Evolutionary conservation across 1,140 invertebrate genomes (phyloP).

Genomic region (Pseudomyrmex sp.): DNA sequence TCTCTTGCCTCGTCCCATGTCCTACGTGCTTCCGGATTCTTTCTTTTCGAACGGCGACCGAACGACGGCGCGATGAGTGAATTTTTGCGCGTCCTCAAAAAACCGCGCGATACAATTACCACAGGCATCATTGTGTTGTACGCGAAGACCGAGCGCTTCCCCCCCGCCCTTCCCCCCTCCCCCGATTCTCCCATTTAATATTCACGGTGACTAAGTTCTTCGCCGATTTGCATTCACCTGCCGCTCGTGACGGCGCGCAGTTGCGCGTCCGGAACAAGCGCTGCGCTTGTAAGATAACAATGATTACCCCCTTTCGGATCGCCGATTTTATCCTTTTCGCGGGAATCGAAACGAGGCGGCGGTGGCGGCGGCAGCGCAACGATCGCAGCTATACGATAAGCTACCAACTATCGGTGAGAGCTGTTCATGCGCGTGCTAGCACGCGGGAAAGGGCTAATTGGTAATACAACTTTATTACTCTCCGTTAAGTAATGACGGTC

Average conservation of each 20-base stretch:
- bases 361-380: conserved; percentile 63
- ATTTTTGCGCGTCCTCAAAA: conserved; percentile 26
- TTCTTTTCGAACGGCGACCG: conserved; percentile 24
- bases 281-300: conserved; percentile 57
- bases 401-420: conserved; percentile 76
- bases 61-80: conserved; percentile 25
- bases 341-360: conserved; percentile 68
- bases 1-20: conserved; percentile 1
- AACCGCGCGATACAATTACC: conserved; percentile 38
- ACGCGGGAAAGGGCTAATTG: conserved; percentile 77
- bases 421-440: conserved; percentile 71
- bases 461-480: conserved; percentile 84
- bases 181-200: conserved; percentile 39
- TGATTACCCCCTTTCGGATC: conserved; percentile 65
- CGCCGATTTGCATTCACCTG: conserved; percentile 45
- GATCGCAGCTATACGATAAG: conserved; percentile 69
- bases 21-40: conserved; percentile 38
- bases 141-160: conserved; percentile 20
- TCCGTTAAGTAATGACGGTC: conserved; percentile 80
- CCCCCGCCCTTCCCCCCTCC: accelerated
- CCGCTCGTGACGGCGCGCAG: conserved; percentile 4
- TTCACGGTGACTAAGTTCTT: conserved; percentile 45
- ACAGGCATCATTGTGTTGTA: conserved; percentile 38
- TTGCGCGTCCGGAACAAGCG: conserved; percentile 22
- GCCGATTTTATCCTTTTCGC: conserved; percentile 66